These are phyloP conservation scores for Leucopsar rothschildi DNA, from an alignment of 2,113 vertebrate genomes.

Conservation along the genomic window DNA sequence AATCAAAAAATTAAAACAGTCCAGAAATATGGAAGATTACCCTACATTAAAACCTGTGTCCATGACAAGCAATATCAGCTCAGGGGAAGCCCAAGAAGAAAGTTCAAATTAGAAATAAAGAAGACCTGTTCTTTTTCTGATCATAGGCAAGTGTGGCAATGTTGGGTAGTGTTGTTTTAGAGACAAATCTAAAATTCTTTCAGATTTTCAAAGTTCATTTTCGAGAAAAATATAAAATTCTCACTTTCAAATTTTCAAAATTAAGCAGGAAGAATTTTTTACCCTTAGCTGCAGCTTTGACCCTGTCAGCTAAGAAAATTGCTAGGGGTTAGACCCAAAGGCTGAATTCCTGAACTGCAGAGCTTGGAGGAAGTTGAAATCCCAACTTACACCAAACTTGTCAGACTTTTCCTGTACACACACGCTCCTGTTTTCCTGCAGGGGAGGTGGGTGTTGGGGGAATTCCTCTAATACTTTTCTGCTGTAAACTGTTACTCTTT, in stretches of 20 bases:
- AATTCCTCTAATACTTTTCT: neutral
- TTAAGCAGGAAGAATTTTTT: neutral
- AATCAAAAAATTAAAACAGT: neutral
- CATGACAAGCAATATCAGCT: neutral
- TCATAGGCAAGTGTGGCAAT: neutral
- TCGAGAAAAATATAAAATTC: neutral
- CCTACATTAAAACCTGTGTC: neutral
- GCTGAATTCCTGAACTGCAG: neutral
- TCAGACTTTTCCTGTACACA: neutral
- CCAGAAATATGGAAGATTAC: neutral
- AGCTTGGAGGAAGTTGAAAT: neutral
- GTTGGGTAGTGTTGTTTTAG: neutral
- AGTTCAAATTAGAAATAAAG: neutral
- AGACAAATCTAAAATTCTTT: neutral
- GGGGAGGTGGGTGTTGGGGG: neutral
- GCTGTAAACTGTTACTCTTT: neutral
- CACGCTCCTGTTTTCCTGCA: neutral
- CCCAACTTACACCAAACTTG: neutral
- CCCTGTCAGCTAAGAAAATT: neutral
- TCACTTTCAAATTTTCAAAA: neutral
- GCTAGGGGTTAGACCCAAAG: fast-evolving
- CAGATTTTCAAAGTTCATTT: neutral
- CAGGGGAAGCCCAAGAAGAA: neutral
- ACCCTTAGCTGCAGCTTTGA: neutral
- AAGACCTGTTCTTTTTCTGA: neutral